phyloP scores from a whole-genome alignment of 2,888 invertebrate species.

The Mythimna lalbum region DNA sequence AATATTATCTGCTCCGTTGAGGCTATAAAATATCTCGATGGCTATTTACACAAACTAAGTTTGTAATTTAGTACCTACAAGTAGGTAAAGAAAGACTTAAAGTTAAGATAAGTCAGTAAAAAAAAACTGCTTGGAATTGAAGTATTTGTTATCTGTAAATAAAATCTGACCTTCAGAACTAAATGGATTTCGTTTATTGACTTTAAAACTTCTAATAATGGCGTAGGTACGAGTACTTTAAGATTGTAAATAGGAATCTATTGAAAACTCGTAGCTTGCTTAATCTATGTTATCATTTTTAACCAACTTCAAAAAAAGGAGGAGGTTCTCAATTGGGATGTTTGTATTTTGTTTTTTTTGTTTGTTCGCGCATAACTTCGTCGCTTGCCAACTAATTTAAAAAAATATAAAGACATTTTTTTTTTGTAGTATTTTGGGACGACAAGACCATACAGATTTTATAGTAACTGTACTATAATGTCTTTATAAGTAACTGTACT shows the following conservation, averaged over 20 bases:
- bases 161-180: slow-evolving; percentile 6
- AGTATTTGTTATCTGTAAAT: slow-evolving; percentile 31
- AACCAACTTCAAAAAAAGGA: too few species aligned
- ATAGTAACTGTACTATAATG: too few species aligned
- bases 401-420: too few species aligned
- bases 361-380: too few species aligned
- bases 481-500: too few species aligned
- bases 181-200: slow-evolving; percentile 2
- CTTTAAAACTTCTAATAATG: slow-evolving; percentile 14
- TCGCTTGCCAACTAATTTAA: too few species aligned
- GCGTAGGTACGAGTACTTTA: background rate
- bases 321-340: too few species aligned
- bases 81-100: slow-evolving; percentile 62
- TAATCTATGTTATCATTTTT: too few species aligned
- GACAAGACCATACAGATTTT: too few species aligned
- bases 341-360: too few species aligned
- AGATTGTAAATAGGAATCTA: background rate
- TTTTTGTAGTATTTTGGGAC: too few species aligned
- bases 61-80: slow-evolving; percentile 67
- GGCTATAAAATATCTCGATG: slow-evolving; percentile 64
- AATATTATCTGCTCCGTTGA: slow-evolving; percentile 62
- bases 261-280: background rate
- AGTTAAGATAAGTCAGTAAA: slow-evolving; percentile 36
- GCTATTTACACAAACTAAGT: slow-evolving; percentile 56
- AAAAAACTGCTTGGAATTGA: slow-evolving; percentile 31